phyloP scores from a whole-genome alignment of 2,113 vertebrate genomes.

The Argyrosomus japonicus region DNA sequence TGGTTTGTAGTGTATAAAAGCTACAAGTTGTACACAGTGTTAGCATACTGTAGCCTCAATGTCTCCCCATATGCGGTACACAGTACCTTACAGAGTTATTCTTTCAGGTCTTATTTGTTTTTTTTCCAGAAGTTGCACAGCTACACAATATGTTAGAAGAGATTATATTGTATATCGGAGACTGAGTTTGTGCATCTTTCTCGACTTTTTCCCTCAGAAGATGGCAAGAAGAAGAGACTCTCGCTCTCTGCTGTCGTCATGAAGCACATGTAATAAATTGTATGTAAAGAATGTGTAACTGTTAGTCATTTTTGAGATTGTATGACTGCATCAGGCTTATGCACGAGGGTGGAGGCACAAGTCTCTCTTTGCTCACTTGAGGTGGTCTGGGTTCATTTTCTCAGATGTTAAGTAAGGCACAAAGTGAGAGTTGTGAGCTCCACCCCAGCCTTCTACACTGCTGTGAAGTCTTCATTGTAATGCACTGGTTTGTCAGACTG shows the following conservation, averaged over 20 bases:
- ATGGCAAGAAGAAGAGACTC: conserved; percentile 2
- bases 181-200: conserved; percentile 10
- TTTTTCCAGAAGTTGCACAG: conserved; percentile 64
- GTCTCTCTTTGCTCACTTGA: conserved; percentile 32
- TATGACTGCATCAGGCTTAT: conserved; percentile 53
- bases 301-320: conserved; percentile 40
- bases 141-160: conserved; percentile 40
- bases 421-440: conserved; percentile 45
- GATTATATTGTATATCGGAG: conserved; percentile 50
- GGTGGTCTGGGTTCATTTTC: conserved; percentile 3
- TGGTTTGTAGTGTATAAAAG: conserved; percentile 4
- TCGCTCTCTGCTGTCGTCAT: conserved; percentile 64
- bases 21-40: conserved; percentile 9
- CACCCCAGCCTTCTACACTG: conserved; percentile 76
- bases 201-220: neutral
- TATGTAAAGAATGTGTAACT: conserved; percentile 67
- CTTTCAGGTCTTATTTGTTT: conserved; percentile 24
- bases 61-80: conserved; percentile 33
- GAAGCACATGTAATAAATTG: conserved; percentile 71
- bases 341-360: conserved; percentile 43
- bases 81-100: conserved; percentile 31
- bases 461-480: conserved; percentile 84
- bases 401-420: neutral
- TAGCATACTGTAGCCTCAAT: neutral
- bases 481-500: conserved; percentile 83